Percentiles rank a stretch among this genome's conserved stretches.
phyloP scores from a whole-genome alignment of 2,113 vertebrate species.

The Alces alces region DNA sequence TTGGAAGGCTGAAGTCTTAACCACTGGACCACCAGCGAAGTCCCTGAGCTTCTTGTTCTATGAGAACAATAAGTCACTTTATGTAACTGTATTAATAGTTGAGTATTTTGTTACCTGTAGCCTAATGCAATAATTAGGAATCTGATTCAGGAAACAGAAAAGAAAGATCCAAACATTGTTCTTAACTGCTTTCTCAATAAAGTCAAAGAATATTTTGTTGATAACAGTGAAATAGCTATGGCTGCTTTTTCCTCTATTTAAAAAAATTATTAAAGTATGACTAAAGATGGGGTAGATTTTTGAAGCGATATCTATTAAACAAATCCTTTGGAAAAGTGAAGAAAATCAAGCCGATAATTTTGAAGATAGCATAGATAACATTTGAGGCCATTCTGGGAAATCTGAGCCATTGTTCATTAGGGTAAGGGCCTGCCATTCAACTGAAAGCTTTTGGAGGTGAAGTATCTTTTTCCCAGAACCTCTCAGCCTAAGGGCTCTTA shows the following conservation, averaged over 20 bases:
- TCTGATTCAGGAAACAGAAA: background rate
- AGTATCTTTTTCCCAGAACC: background rate
- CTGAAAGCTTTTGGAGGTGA: background rate
- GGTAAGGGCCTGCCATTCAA: background rate
- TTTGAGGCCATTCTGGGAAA: background rate
- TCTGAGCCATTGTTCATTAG: background rate
- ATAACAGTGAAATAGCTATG: background rate
- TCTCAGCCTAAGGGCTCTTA: background rate
- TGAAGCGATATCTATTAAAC: background rate
- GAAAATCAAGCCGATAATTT: background rate
- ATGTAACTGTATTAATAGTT: background rate
- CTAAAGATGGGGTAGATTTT: background rate
- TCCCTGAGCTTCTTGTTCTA: background rate
- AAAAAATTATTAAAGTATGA: background rate
- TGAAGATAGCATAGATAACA: background rate
- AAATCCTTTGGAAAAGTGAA: background rate
- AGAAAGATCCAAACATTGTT: background rate
- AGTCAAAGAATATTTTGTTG: background rate
- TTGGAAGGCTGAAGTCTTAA: background rate
- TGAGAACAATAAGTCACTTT: background rate
- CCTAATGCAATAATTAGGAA: background rate
- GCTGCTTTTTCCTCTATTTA: background rate
- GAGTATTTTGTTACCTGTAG: background rate
- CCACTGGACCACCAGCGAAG: background rate
- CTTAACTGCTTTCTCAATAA: background rate